These are phyloP conservation scores for Heliconius cydno DNA, from an alignment of 2,888 invertebrate genomes.

Conservation along the genomic window DNA sequence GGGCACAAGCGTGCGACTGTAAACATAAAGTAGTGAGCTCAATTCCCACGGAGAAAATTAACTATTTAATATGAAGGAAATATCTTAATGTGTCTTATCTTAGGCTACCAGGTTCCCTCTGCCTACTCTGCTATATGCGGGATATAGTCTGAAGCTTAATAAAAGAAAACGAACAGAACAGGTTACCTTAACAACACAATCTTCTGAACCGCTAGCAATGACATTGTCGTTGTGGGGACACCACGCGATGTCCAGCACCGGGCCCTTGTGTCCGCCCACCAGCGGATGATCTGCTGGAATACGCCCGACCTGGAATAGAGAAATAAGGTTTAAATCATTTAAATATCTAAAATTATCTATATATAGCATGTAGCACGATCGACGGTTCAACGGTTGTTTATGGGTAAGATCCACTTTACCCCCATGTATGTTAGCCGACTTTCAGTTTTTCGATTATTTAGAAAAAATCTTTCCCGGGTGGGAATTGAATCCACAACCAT, in stretches of 20 bases:
- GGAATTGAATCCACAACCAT: no score
- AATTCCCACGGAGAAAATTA: background rate
- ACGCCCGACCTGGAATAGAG: constrained; percentile 90
- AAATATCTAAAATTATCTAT: background rate
- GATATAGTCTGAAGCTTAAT: background rate
- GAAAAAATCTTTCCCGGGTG: no score
- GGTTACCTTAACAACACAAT: constrained; percentile 94
- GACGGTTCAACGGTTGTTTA: no score
- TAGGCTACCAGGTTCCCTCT: background rate
- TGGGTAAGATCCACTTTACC: no score
- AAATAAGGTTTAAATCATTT: background rate
- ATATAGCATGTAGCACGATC: no score
- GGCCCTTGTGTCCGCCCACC: constrained; percentile 98
- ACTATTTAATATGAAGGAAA: background rate
- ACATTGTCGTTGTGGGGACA: constrained; percentile 99
- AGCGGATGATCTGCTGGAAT: constrained; percentile 96
- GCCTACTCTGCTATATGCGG: background rate
- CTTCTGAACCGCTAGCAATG: constrained; percentile 98
- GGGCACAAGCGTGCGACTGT: background rate
- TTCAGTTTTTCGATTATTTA: no score
- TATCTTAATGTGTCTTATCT: background rate
- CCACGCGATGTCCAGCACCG: constrained; percentile 98
- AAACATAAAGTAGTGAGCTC: background rate
- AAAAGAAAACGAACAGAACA: background rate
- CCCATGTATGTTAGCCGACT: no score